phyloP scores from a whole-genome alignment of 1,140 invertebrate genomes.

The Zaprionus kolodkinae region DNA sequence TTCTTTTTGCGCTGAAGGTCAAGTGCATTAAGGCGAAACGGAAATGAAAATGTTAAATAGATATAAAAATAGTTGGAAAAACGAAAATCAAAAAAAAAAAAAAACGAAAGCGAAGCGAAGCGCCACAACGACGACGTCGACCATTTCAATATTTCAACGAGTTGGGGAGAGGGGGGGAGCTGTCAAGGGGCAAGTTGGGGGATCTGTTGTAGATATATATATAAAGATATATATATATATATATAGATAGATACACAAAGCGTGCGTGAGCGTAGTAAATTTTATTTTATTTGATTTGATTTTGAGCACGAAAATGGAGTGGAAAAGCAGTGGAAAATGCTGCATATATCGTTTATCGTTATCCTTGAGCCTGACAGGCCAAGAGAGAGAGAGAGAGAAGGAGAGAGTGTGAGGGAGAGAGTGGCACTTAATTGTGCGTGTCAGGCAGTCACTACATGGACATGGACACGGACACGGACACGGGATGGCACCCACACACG shows the following conservation, averaged over 20 bases:
- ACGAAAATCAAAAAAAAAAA: constrained; percentile 36
- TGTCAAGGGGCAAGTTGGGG: too few relatives aligned
- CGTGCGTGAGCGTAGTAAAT: constrained; percentile 72
- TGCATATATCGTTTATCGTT: constrained; percentile 37
- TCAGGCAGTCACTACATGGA: constrained; percentile 70
- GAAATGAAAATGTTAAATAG: constrained; percentile 73
- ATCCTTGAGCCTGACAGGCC: constrained; percentile 45
- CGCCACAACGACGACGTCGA: constrained; percentile 24
- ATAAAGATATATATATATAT: background rate
- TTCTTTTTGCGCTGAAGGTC: constrained; percentile 60
- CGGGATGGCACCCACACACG: constrained; percentile 46
- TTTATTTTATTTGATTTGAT: constrained; percentile 77
- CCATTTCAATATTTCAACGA: constrained; percentile 34
- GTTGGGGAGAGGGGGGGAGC: constrained; percentile 10
- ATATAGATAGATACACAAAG: constrained; percentile 18
- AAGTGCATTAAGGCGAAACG: constrained; percentile 81
- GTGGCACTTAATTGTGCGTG: constrained; percentile 77
- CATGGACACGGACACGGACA: constrained; percentile 21
- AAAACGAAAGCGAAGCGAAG: constrained; percentile 31
- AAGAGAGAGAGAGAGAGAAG: background rate
- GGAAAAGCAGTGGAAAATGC: background rate
- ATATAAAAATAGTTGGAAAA: constrained; percentile 64
- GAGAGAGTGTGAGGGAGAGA: background rate
- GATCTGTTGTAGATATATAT: constrained; percentile 1
- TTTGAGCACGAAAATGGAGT: constrained; percentile 23